Evolutionary conservation across 2,113 vertebrate genomes (phyloP).

Genomic region (Alaudala cheleensis): DNA sequence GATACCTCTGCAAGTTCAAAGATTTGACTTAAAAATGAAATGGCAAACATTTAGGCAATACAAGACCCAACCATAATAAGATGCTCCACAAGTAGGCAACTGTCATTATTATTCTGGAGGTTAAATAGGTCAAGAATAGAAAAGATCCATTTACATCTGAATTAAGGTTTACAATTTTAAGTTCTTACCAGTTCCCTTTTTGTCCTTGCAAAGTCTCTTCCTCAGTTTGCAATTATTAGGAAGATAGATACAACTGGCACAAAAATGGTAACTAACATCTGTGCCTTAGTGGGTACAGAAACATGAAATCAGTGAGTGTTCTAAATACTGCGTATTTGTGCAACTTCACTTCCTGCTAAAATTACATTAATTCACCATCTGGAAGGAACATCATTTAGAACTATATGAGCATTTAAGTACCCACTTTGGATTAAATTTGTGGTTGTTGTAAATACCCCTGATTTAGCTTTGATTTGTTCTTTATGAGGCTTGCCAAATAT

Average conservation of each 20-base stretch:
- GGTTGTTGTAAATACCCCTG: constrained; percentile 79
- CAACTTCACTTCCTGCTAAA: constrained; percentile 81
- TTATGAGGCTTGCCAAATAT: constrained; percentile 73
- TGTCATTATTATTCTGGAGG: accelerated
- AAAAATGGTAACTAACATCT: constrained; percentile 76
- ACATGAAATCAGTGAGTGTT: constrained; percentile 73
- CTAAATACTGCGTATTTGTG: constrained; percentile 76
- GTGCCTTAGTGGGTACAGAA: constrained; percentile 68
- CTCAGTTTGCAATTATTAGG: constrained; percentile 60
- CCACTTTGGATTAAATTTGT: constrained; percentile 82
- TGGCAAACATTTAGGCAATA: not conserved
- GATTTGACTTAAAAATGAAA: not conserved
- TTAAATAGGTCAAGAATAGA: not conserved
- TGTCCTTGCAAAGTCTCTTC: constrained; percentile 50
- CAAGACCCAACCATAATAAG: not conserved
- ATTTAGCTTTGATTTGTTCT: constrained; percentile 81
- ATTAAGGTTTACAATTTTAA: constrained; percentile 12
- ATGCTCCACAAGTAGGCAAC: not conserved
- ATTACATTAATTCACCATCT: constrained; percentile 84
- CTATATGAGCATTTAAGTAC: constrained; percentile 79
- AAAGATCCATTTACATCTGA: not conserved
- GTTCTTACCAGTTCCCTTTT: not conserved
- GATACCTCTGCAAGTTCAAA: not conserved
- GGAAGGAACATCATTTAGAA: constrained; percentile 78
- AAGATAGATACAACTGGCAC: constrained; percentile 70